Conservation (phyloP, 2,888 invertebrate species). For the Cremastobaeus sp. region DNA sequence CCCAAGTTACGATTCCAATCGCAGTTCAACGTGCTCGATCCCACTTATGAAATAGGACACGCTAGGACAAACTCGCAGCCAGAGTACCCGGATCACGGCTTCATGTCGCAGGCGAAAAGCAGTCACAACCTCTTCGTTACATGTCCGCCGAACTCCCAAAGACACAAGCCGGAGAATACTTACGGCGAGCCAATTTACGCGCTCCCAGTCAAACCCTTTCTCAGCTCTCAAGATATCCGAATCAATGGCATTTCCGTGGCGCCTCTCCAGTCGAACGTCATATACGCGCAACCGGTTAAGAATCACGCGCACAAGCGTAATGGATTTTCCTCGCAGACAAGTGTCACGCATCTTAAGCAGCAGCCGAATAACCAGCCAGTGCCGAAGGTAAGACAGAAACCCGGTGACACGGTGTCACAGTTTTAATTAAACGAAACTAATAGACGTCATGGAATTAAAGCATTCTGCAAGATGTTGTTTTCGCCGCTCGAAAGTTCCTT, state of each 20-base stretch:
- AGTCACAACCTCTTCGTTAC: constrained; percentile 66
- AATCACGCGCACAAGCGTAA: constrained; percentile 19
- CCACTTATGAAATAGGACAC: constrained; percentile 63
- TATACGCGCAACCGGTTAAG: constrained; percentile 66
- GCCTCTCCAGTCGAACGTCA: constrained; percentile 63
- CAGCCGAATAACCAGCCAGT: constrained; percentile 9
- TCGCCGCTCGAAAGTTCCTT: neutral
- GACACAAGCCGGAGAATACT: constrained; percentile 59
- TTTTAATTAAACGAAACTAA: constrained; percentile 25
- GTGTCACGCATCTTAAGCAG: constrained; percentile 29
- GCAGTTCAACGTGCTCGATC: constrained; percentile 66
- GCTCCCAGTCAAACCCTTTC: constrained; percentile 75
- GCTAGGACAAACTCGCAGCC: constrained; percentile 74
- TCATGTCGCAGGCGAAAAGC: constrained; percentile 64
- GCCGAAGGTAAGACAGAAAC: constrained; percentile 20
- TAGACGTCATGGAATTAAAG: constrained; percentile 13
- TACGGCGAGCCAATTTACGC: constrained; percentile 75
- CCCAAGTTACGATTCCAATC: constrained; percentile 69
- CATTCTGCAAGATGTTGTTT: constrained; percentile 1
- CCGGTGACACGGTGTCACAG: constrained; percentile 1
- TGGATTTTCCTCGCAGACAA: constrained; percentile 31
- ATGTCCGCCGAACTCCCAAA: constrained; percentile 50
- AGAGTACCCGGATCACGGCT: constrained; percentile 60
- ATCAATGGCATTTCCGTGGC: constrained; percentile 69
- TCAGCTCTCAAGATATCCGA: constrained; percentile 75